Percentiles rank a stretch among this genome's conserved stretches.
Conservation (phyloP, 2,113 vertebrate genomes). For the Chionomys nivalis region DNA sequence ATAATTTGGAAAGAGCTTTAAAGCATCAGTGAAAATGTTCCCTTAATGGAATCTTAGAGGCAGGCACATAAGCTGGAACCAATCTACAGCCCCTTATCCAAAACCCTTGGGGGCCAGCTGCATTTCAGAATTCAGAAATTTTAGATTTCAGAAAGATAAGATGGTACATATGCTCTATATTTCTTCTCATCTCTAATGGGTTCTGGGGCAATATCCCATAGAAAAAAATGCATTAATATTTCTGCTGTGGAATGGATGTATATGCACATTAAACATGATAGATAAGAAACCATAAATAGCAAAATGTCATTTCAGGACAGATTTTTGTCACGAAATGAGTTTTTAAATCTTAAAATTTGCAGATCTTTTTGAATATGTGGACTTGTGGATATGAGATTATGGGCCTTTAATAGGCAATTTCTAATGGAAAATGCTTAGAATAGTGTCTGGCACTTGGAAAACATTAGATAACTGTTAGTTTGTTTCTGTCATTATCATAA, state of each 20-base stretch:
- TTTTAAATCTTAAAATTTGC: conserved; percentile 36
- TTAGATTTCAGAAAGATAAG: conserved; percentile 59
- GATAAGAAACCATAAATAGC: conserved; percentile 17
- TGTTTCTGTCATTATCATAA: background rate
- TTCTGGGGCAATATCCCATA: conserved; percentile 5
- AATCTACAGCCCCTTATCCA: conserved; percentile 44
- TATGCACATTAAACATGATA: conserved; percentile 42
- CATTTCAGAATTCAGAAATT: conserved; percentile 56
- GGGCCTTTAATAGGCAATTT: background rate
- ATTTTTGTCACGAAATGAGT: conserved; percentile 6
- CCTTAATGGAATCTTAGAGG: conserved; percentile 59
- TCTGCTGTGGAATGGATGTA: conserved; percentile 17
- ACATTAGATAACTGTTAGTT: background rate
- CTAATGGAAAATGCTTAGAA: conserved; percentile 20
- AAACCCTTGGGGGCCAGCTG: conserved; percentile 37
- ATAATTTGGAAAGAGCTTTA: conserved; percentile 65
- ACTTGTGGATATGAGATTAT: background rate
- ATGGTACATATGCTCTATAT: conserved; percentile 30
- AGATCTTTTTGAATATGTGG: background rate
- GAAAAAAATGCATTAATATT: conserved; percentile 52
- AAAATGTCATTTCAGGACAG: conserved; percentile 50
- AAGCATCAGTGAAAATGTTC: conserved; percentile 57
- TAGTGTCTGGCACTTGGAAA: background rate
- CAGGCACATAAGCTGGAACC: conserved; percentile 36
- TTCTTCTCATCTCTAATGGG: conserved; percentile 44